Conservation (phyloP, 1,140 invertebrate genomes). For the Ceratina australensis region DNA sequence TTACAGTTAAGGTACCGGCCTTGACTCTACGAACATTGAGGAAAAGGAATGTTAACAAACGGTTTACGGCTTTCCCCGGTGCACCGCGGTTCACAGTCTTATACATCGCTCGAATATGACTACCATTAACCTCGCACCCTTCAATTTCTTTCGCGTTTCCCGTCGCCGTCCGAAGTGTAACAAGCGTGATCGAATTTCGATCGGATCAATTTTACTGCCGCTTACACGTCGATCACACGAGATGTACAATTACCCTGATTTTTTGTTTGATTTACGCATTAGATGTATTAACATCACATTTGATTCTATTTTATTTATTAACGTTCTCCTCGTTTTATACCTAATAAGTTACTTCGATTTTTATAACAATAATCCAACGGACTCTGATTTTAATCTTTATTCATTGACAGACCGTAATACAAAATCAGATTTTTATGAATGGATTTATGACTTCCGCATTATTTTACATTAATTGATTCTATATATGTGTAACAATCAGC, state of each 20-base stretch:
- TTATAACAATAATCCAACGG: no score
- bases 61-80: conserved; percentile 15
- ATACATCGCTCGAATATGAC: conserved; percentile 1
- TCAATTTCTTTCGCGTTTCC: conserved; percentile 30
- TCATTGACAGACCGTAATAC: no score
- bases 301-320: no score
- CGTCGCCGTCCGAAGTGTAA: neutral
- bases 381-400: no score
- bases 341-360: no score
- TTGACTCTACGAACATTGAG: conserved; percentile 42
- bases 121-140: conserved; percentile 12
- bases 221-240: neutral
- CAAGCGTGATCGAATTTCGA: conserved; percentile 1
- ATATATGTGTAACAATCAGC: no score
- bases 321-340: no score
- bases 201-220: neutral
- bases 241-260: neutral
- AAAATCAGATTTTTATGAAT: no score
- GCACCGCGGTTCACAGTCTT: conserved; percentile 6
- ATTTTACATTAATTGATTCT: no score
- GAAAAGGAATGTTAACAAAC: conserved; percentile 48
- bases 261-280: neutral
- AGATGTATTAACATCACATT: no score
- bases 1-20: conserved; percentile 50
- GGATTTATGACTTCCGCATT: no score